Evolutionary conservation across 2,113 vertebrate genomes (phyloP).

Genomic region (Illadopsis cleaveri): DNA sequence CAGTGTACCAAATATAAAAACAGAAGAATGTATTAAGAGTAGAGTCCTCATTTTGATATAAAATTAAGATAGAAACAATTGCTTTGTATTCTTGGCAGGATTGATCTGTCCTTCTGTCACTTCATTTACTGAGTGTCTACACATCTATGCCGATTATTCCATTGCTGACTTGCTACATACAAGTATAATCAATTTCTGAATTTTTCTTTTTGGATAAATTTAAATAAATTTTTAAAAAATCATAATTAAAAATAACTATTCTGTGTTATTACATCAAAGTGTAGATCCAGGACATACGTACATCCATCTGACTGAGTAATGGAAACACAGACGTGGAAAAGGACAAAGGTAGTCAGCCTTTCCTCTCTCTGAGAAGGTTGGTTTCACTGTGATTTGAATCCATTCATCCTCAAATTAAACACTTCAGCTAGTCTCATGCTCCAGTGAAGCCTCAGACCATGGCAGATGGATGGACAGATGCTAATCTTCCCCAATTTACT

Average conservation of each 20-base stretch:
- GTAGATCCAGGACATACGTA: background rate
- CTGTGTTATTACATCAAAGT: background rate
- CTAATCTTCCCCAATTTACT: background rate
- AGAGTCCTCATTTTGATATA: background rate
- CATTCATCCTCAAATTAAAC: background rate
- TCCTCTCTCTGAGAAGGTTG: background rate
- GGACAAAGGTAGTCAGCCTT: background rate
- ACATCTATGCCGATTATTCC: accelerated
- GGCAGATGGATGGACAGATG: background rate
- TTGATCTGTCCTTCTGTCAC: background rate
- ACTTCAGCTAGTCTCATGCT: background rate
- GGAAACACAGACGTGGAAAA: background rate
- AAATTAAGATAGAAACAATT: background rate
- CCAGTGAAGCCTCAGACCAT: background rate
- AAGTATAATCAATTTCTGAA: background rate
- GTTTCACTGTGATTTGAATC: background rate
- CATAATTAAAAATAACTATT: background rate
- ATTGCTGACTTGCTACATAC: background rate
- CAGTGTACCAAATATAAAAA: background rate
- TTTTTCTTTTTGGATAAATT: background rate
- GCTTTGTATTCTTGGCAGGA: background rate
- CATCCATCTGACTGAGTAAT: background rate
- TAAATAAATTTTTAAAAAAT: background rate
- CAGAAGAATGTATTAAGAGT: background rate
- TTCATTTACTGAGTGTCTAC: background rate